A percentile compares a stretch with the other conserved stretches of the same genome.
Evolutionary conservation across 1,140 invertebrate genomes (phyloP).

Genomic region (Mya arenaria): DNA sequence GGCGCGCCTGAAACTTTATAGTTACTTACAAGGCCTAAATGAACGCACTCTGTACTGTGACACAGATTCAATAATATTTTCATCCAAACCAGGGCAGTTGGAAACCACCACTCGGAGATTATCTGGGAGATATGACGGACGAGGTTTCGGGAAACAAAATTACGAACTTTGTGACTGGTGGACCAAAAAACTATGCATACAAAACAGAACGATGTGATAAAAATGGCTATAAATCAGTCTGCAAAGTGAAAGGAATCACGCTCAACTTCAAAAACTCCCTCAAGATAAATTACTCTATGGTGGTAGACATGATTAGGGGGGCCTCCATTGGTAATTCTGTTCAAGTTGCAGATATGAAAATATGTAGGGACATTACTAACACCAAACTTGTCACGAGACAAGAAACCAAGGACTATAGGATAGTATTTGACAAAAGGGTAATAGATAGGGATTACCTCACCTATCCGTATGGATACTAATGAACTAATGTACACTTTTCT

Average conservation of each 20-base stretch:
- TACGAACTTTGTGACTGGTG: conserved; percentile 35
- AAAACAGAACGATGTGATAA: not conserved
- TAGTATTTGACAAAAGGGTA: conserved; percentile 7
- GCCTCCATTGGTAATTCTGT: not conserved
- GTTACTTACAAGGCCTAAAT: conserved; percentile 71
- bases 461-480: not conserved
- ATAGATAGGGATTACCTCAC: not conserved
- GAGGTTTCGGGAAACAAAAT: conserved; percentile 8
- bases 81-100: conserved; percentile 19
- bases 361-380: not conserved
- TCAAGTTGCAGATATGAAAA: not conserved
- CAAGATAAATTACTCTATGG: not conserved
- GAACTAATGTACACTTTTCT: too few relatives aligned
- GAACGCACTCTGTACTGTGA: conserved; percentile 77
- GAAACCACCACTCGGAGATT: not conserved
- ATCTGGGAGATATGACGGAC: conserved; percentile 10
- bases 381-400: not conserved
- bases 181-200: conserved; percentile 49
- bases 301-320: not conserved
- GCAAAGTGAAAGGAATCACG: conserved; percentile 28
- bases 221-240: not conserved
- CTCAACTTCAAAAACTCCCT: conserved; percentile 11
- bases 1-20: conserved; percentile 78
- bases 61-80: conserved; percentile 78
- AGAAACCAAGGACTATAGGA: not conserved